These are phyloP conservation scores for Hydropsyche tenuis DNA, from an alignment of 1,140 invertebrate species.

Conservation along the genomic window DNA sequence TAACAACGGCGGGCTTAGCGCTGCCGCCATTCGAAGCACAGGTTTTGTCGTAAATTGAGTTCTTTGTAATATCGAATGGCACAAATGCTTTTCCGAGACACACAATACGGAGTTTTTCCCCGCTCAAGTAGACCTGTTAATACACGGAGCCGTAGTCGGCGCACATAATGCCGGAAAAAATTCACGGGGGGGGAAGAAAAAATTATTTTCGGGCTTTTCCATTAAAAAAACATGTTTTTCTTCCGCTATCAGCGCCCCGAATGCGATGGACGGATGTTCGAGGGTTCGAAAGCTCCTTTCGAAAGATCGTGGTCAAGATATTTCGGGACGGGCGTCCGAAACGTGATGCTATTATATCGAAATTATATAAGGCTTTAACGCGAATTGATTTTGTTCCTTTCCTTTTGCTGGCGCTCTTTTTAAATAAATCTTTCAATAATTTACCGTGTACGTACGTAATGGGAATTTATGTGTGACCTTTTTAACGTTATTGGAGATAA, in stretches of 20 bases:
- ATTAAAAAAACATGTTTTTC: too few species aligned
- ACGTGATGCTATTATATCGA: background rate
- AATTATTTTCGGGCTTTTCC: too few species aligned
- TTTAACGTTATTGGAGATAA: too few species aligned
- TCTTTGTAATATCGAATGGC: conserved; percentile 21
- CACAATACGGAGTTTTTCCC: background rate
- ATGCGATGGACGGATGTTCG: too few species aligned
- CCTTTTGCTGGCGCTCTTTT: too few species aligned
- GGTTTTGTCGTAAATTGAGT: conserved; percentile 20
- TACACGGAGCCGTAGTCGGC: background rate
- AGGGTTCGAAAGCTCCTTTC: background rate
- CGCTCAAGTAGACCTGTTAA: conserved; percentile 7
- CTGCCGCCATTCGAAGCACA: too few species aligned
- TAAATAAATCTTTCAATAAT: too few species aligned
- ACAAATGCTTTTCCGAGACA: background rate
- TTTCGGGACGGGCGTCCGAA: background rate
- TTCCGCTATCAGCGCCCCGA: too few species aligned
- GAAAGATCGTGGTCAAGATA: conserved; percentile 12
- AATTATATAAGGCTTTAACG: background rate
- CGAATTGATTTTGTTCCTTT: background rate
- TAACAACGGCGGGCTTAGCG: too few species aligned
- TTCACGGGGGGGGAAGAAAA: background rate
- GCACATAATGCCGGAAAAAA: background rate
- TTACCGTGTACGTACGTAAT: too few species aligned
- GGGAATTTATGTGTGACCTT: too few species aligned